phyloP scores from a whole-genome alignment of 2,888 invertebrate species.

The Drosophila monieri region DNA sequence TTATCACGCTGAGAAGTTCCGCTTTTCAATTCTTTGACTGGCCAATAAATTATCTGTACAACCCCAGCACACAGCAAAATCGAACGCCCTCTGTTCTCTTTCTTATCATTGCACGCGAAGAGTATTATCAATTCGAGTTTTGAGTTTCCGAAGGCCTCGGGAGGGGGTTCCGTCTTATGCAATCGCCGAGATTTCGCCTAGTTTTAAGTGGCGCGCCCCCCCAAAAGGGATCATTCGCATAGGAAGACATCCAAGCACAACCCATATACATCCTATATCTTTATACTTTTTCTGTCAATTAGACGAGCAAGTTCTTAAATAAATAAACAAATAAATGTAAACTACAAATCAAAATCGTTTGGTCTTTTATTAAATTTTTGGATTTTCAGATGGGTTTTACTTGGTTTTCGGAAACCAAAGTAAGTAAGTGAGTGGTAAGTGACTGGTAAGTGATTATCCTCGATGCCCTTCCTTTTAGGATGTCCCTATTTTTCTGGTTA shows the following conservation, averaged over 20 bases:
- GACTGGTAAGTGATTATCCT: too few relatives aligned
- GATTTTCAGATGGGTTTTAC: too few relatives aligned
- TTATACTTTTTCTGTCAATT: conserved; percentile 74
- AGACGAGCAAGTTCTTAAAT: conserved; percentile 53
- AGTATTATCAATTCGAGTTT: conserved; percentile 41
- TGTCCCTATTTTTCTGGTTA: too few relatives aligned
- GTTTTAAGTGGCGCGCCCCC: conserved; percentile 31
- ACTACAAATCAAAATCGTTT: conserved; percentile 18
- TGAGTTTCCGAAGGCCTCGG: conserved; percentile 49
- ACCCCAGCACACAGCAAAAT: conserved; percentile 56
- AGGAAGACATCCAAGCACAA: conserved; percentile 37
- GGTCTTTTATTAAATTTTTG: neutral
- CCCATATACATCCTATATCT: conserved; percentile 45
- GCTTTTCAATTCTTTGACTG: conserved; percentile 26
- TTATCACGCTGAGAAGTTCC: conserved; percentile 17
- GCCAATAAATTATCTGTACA: conserved; percentile 59
- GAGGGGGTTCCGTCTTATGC: conserved; percentile 32
- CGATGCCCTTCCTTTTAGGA: too few relatives aligned
- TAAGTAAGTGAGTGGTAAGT: too few relatives aligned
- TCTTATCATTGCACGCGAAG: conserved; percentile 24
- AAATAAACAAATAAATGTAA: conserved; percentile 48
- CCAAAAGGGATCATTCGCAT: conserved; percentile 24
- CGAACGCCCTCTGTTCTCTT: conserved; percentile 39
- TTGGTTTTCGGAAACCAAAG: too few relatives aligned
- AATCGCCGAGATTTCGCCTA: conserved; percentile 45